These are phyloP conservation scores for Haliclystus octoradiatus DNA, from an alignment of 30 jellyfish, hydroid and myxozoan species.

Conservation along the genomic window DNA sequence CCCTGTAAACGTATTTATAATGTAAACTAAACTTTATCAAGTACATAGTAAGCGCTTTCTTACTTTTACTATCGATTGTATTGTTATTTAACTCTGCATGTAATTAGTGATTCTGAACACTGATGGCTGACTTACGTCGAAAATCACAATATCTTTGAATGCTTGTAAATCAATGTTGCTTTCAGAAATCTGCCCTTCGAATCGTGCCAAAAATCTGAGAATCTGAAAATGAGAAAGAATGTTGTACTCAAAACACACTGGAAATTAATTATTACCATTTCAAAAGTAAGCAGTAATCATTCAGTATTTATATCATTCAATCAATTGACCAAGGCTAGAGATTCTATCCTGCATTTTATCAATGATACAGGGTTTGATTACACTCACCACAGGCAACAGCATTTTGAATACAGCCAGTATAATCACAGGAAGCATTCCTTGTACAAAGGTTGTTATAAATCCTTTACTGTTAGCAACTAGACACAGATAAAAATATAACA, in stretches of 20 bases:
- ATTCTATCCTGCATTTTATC: too few species aligned
- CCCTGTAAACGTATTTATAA: not conserved
- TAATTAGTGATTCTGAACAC: too few species aligned
- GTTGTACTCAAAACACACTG: too few species aligned
- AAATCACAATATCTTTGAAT: conserved; percentile 44
- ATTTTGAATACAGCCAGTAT: conserved; percentile 34
- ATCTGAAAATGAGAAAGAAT: conserved; percentile 21
- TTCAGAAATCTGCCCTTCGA: conserved; percentile 57
- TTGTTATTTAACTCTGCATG: too few species aligned
- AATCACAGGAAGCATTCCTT: conserved; percentile 61
- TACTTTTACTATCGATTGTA: too few species aligned
- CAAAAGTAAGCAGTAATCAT: too few species aligned
- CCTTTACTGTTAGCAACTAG: not conserved
- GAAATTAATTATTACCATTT: too few species aligned
- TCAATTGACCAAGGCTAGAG: too few species aligned
- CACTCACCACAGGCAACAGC: conserved; percentile 54
- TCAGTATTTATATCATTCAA: too few species aligned
- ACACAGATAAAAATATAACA: not conserved
- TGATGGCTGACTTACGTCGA: conserved; percentile 24
- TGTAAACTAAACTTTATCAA: not conserved
- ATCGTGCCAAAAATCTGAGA: conserved; percentile 31
- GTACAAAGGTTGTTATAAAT: conserved; percentile 22
- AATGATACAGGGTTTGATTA: too few species aligned
- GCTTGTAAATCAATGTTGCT: conserved; percentile 23
- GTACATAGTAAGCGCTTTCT: too few species aligned